phyloP scores from a whole-genome alignment of 2,888 invertebrate species.

The Lutraria lutraria region DNA sequence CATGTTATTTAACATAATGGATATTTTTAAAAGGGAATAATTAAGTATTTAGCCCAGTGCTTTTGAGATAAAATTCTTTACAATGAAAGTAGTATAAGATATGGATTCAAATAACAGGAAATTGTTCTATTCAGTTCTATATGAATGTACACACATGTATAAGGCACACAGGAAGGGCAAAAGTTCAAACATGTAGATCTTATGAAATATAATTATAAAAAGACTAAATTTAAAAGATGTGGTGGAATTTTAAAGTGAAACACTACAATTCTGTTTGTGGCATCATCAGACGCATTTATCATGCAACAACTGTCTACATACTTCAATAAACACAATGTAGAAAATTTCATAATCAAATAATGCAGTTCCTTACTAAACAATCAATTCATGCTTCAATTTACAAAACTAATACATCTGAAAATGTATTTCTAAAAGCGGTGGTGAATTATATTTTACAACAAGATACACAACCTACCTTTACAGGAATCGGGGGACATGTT shows the following conservation, averaged over 20 bases:
- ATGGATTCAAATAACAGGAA: background rate
- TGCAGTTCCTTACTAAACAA: background rate
- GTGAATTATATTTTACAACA: slow-evolving; percentile 10
- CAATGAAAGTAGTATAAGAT: background rate
- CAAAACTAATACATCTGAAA: background rate
- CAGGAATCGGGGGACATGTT: slow-evolving; percentile 32
- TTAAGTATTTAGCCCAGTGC: too few relatives aligned
- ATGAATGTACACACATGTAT: background rate
- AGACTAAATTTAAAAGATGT: too few relatives aligned
- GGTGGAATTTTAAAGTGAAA: background rate
- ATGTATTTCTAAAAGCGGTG: background rate
- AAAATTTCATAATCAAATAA: background rate
- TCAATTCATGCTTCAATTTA: background rate
- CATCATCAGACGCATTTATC: background rate
- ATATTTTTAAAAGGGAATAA: too few relatives aligned
- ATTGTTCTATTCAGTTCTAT: background rate
- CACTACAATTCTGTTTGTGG: background rate
- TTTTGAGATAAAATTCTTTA: too few relatives aligned
- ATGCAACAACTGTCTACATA: background rate
- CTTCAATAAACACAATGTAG: background rate
- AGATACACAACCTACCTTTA: slow-evolving; percentile 32
- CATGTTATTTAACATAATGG: too few relatives aligned
- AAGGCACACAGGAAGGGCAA: slow-evolving; percentile 10
- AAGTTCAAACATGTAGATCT: background rate
- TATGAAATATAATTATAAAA: background rate